Conservation (phyloP, 1,140 invertebrate genomes). For the Pectinophora gossypiella region DNA sequence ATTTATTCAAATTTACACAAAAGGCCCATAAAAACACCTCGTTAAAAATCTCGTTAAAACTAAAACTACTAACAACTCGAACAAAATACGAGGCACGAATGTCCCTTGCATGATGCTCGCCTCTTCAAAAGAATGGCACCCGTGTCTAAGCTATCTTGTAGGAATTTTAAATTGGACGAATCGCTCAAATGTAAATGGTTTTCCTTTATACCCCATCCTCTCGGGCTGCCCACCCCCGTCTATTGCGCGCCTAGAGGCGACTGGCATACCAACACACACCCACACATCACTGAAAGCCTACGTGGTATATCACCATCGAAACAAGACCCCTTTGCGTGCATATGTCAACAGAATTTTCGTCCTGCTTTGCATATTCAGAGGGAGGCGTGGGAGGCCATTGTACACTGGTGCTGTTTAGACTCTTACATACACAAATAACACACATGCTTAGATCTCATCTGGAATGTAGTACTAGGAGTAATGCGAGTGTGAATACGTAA, state of each 20-base stretch:
- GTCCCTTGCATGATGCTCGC: slow-evolving; percentile 56
- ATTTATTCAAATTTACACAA: background rate
- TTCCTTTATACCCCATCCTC: slow-evolving; percentile 76
- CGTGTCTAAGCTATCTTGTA: slow-evolving; percentile 76
- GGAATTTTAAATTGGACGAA: slow-evolving; percentile 78
- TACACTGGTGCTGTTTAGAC: slow-evolving; percentile 54
- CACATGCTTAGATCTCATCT: slow-evolving; percentile 63
- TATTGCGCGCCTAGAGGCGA: slow-evolving; percentile 70
- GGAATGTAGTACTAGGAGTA: slow-evolving; percentile 59
- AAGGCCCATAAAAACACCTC: background rate
- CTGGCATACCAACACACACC: slow-evolving; percentile 69
- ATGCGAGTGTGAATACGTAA: slow-evolving; percentile 73
- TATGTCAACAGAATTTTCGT: slow-evolving; percentile 42
- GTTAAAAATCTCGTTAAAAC: slow-evolving; percentile 43
- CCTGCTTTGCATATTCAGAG: slow-evolving; percentile 47
- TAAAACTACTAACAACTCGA: slow-evolving; percentile 33
- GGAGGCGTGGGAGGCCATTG: slow-evolving; percentile 31
- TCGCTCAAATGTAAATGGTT: slow-evolving; percentile 77
- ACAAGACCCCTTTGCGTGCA: slow-evolving; percentile 52
- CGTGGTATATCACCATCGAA: slow-evolving; percentile 53
- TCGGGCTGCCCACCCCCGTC: slow-evolving; percentile 61
- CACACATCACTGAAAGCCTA: slow-evolving; percentile 56
- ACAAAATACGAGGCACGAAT: slow-evolving; percentile 36
- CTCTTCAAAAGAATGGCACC: slow-evolving; percentile 72
- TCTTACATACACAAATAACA: slow-evolving; percentile 45